These are phyloP conservation scores for Selenia dentaria DNA, from an alignment of 2,888 invertebrate genomes.

Conservation along the genomic window DNA sequence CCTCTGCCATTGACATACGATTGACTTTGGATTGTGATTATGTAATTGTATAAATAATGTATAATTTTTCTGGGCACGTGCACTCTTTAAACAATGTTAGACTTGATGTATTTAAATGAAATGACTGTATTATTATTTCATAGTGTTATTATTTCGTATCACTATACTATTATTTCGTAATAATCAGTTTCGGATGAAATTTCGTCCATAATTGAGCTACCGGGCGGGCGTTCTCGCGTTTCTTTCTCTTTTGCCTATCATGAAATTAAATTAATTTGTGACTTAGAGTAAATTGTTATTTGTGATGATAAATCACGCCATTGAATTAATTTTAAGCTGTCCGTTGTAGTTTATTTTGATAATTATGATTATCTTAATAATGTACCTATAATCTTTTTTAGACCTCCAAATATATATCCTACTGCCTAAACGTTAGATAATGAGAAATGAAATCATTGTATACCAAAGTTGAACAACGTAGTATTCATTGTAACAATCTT, in stretches of 20 bases:
- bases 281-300: too few species aligned
- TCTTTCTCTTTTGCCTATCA: background rate
- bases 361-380: too few species aligned
- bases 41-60: slow-evolving; percentile 11
- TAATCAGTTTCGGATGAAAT: slow-evolving; percentile 34
- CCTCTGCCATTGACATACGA: slow-evolving; percentile 25
- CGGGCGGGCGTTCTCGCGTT: slow-evolving; percentile 9
- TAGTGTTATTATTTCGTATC: slow-evolving; percentile 31
- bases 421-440: too few species aligned
- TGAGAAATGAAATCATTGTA: too few species aligned
- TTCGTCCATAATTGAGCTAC: slow-evolving; percentile 38
- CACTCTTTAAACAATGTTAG: slow-evolving; percentile 32
- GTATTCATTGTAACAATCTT: too few species aligned
- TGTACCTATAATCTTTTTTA: too few species aligned
- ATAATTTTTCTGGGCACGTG: slow-evolving; percentile 40
- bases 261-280: slow-evolving; percentile 7
- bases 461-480: too few species aligned
- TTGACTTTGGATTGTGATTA: slow-evolving; percentile 17
- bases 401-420: too few species aligned
- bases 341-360: too few species aligned
- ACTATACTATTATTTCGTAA: slow-evolving; percentile 34
- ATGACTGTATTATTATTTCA: slow-evolving; percentile 11
- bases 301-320: too few species aligned
- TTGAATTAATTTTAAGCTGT: too few species aligned
- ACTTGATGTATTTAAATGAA: slow-evolving; percentile 19